Evolutionary conservation across 2,797 vertebrate genomes (phyloP).

Genomic region (Parambassis ranga): DNA sequence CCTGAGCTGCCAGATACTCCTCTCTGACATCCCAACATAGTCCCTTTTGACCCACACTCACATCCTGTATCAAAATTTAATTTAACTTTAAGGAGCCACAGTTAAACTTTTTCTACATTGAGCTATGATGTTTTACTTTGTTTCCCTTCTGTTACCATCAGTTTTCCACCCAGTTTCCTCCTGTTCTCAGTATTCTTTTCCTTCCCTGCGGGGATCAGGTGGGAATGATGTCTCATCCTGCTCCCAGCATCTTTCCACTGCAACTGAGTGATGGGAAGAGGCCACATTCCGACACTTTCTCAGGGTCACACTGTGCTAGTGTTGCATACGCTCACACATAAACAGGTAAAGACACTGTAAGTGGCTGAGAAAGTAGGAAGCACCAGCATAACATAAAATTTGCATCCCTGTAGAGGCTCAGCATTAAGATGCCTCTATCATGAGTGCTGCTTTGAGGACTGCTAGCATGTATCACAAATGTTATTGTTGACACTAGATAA

Average conservation of each 20-base stretch:
- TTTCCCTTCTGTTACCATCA: not conserved
- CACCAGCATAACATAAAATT: not conserved
- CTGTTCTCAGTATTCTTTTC: slow-evolving; percentile 37
- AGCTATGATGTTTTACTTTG: too few species aligned
- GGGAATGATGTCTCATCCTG: slow-evolving; percentile 32
- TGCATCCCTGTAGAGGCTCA: too few species aligned
- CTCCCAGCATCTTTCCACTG: slow-evolving; percentile 20
- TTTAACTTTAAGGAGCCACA: too few species aligned
- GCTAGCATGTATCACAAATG: too few species aligned
- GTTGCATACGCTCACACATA: not conserved
- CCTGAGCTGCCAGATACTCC: slow-evolving; percentile 25
- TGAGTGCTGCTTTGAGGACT: too few species aligned
- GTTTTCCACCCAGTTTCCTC: slow-evolving; percentile 33
- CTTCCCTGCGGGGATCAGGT: slow-evolving; percentile 46
- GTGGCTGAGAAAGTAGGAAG: not conserved
- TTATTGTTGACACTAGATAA: too few species aligned
- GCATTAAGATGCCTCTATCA: too few species aligned
- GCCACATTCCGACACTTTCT: not conserved
- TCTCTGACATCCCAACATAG: slow-evolving; percentile 23
- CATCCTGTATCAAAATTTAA: not conserved
- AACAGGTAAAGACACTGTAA: not conserved
- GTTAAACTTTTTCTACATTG: too few species aligned
- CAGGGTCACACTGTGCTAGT: not conserved
- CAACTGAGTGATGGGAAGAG: slow-evolving; percentile 19
- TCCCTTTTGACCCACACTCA: slow-evolving; percentile 10